Evolutionary conservation across 1,140 invertebrate genomes (phyloP), one percentile per base, ranked within the genome.

Genomic region (Brachionus rotundiformis): DNA sequence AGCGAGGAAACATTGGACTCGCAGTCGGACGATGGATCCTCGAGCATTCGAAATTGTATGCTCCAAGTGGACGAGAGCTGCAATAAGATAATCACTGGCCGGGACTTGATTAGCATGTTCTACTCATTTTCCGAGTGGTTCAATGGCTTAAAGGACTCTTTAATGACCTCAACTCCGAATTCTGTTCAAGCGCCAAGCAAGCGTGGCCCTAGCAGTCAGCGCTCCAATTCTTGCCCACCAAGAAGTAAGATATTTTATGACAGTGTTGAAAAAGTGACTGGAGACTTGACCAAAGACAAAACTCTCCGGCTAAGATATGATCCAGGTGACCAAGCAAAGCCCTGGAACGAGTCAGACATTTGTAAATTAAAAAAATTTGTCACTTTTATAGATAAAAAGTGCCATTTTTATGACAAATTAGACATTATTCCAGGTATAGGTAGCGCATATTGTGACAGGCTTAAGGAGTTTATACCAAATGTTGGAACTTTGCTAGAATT

Each of bases 91-190:
- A 11, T 73, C n/a, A 73, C 33, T 44, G 68, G 68, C 11, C 33
- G 39, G 10, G 68, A 73, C 19, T 73, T 73, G 23, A 44, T 73
- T 25, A 23, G 25, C 23, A 73, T 73, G 16, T 73, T 44, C 25
- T 73, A 73, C 19, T 73, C 68, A 3, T 73, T 73, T 44, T 73
- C 68, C 6, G 39, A 73, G 7, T 73, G 68, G 68, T 73, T 73
- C 27, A 73, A 73, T 31, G 39, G 68, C 7, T 8, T 73, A 3
- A 73, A 44, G 27, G 68, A 44, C n/a, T 25, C 68, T n/a, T 19
- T 73, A 44, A n/a, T 23, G 13, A 23, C 36, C 13, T 44, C 36
- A 7, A 44, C 68, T 16, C 29, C 68, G 0, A 44, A 16, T 33
- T 13, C 63, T 1, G 1, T 25, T 11, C 19, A 44, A 11, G 8